Conservation (phyloP, 35 echinoderm and acorn worm species). For the Chiridota heheva region DNA sequence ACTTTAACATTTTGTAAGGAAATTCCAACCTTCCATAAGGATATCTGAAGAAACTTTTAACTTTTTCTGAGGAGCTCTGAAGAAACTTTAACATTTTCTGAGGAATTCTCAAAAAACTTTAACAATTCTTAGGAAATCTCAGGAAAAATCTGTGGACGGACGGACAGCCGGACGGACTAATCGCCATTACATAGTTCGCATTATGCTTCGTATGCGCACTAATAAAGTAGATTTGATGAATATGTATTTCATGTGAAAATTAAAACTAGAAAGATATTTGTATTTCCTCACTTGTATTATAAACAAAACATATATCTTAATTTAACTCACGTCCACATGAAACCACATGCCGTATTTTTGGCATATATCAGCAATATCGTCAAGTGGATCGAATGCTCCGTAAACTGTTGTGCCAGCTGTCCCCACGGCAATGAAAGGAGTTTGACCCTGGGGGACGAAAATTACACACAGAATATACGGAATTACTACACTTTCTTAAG, state of each 20-base stretch:
- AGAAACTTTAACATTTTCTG: no score
- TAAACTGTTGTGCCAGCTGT: slow-evolving; percentile 90
- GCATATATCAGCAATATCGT: slow-evolving; percentile 82
- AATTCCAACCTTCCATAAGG: no score
- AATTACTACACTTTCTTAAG: not conserved
- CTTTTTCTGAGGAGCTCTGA: no score
- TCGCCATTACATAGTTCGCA: no score
- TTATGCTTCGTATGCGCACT: no score
- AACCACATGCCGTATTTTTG: slow-evolving; percentile 81
- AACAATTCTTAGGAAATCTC: no score
- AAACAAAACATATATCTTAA: no score
- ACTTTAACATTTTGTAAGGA: no score
- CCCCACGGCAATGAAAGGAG: slow-evolving; percentile 68
- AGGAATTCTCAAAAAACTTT: no score
- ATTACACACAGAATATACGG: not conserved
- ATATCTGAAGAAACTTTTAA: no score
- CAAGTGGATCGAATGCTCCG: slow-evolving; percentile 84
- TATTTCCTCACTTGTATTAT: not conserved
- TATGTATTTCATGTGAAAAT: not conserved
- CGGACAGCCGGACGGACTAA: not conserved
- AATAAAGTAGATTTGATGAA: no score
- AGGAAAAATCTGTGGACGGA: no score
- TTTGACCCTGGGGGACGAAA: slow-evolving; percentile 54
- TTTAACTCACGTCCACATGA: slow-evolving; percentile 97
- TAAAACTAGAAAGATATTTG: not conserved